phyloP scores from a whole-genome alignment of 2,888 invertebrate species.

The Lysandra coridon region DNA sequence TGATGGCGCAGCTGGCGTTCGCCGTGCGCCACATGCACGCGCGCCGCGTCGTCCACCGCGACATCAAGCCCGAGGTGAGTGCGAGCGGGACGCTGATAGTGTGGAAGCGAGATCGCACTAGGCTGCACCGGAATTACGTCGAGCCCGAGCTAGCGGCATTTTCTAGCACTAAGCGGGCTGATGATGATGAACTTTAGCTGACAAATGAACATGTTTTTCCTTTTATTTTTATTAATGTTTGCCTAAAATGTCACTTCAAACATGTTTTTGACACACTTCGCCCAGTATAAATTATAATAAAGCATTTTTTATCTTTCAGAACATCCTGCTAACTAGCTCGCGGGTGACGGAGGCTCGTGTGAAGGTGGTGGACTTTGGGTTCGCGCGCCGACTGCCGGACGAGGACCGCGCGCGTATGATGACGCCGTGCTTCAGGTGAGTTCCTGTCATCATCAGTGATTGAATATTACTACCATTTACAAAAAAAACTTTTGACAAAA shows the following conservation, averaged over 20 bases:
- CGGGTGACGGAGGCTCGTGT: constrained; percentile 73
- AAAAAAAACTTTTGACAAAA: too few species aligned
- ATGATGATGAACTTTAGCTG: too few species aligned
- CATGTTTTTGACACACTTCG: too few species aligned
- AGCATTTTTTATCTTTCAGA: constrained; percentile 50
- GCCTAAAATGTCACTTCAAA: too few species aligned
- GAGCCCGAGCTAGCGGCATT: not conserved
- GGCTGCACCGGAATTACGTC: too few species aligned
- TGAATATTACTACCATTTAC: too few species aligned
- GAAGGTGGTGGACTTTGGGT: constrained; percentile 98
- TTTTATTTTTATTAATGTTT: too few species aligned
- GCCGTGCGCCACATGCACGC: constrained; percentile 93
- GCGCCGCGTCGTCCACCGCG: constrained; percentile 92
- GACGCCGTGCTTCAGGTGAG: constrained; percentile 94
- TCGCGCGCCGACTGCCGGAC: constrained; percentile 84
- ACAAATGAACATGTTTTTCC: too few species aligned
- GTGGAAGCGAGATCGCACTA: not conserved
- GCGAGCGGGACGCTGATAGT: not conserved
- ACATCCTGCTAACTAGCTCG: constrained; percentile 63
- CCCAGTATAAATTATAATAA: too few species aligned
- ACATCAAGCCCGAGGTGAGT: constrained; percentile 94
- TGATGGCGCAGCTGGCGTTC: constrained; percentile 90
- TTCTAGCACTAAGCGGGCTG: too few species aligned
- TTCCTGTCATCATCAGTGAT: too few species aligned
- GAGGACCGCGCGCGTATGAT: constrained; percentile 64